Conservation (phyloP, 1,140 invertebrate genomes). For the Bilobella aurantiaca region DNA sequence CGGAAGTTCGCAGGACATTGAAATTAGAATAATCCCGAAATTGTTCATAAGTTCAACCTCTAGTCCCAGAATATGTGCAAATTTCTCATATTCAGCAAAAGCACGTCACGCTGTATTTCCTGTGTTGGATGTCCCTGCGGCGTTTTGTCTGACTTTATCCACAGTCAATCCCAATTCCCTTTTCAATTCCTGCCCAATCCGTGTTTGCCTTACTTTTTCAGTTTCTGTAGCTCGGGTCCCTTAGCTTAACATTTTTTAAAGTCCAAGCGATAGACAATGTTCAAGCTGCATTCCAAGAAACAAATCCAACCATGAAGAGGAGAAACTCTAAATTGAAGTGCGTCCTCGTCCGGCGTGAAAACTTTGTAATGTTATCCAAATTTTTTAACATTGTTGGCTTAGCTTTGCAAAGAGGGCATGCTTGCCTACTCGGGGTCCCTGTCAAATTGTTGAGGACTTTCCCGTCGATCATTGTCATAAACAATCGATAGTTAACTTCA, state of each 20-base stretch:
- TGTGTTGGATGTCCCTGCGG: background rate
- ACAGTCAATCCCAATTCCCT: background rate
- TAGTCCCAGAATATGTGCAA: background rate
- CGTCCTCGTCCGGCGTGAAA: background rate
- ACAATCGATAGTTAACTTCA: background rate
- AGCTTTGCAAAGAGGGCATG: too few relatives aligned
- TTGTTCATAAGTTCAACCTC: background rate
- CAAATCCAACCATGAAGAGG: background rate
- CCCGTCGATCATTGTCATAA: slow-evolving; percentile 26
- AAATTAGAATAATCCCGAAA: background rate
- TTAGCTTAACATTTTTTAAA: background rate
- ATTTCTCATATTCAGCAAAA: background rate
- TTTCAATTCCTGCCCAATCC: too few relatives aligned
- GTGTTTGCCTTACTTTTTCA: background rate
- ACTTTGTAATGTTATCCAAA: background rate
- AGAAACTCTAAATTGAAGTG: background rate
- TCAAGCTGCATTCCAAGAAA: background rate
- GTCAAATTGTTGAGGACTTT: slow-evolving; percentile 21
- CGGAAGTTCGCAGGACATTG: background rate
- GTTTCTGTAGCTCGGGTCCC: background rate
- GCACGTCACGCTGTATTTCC: background rate
- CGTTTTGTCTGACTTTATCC: background rate
- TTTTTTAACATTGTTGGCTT: too few relatives aligned
- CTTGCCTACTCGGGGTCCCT: background rate
- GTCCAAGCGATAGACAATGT: background rate